phyloP scores from a whole-genome alignment of 2,113 vertebrate species.

The Pangasianodon hypophthalmus region DNA sequence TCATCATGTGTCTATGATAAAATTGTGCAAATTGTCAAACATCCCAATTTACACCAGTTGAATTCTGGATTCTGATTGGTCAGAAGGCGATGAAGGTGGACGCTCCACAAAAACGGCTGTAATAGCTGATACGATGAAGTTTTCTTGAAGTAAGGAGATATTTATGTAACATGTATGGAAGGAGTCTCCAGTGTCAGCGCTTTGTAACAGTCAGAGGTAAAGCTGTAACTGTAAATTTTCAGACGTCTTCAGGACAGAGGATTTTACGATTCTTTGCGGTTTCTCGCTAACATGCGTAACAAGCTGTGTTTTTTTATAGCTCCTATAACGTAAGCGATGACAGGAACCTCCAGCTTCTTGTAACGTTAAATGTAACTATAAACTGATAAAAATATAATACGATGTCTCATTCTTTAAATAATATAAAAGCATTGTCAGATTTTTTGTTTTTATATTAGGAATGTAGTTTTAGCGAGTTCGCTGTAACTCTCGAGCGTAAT shows the following conservation, averaged over 20 bases:
- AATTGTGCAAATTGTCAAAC: background rate
- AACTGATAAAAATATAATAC: background rate
- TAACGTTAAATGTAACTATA: background rate
- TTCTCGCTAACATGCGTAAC: background rate
- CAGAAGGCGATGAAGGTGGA: background rate
- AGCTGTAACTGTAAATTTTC: no score
- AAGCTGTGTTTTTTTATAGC: no score
- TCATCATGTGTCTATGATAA: background rate
- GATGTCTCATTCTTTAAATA: background rate
- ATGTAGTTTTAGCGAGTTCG: no score
- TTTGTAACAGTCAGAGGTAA: no score
- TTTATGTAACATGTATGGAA: no score
- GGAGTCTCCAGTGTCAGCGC: no score
- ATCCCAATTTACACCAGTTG: background rate
- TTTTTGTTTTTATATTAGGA: background rate
- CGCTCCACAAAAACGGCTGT: no score
- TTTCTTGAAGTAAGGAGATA: no score
- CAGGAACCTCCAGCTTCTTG: background rate
- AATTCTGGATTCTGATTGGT: background rate
- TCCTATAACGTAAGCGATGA: background rate
- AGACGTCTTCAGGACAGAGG: no score
- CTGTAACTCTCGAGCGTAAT: no score
- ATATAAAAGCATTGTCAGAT: background rate
- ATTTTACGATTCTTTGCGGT: background rate
- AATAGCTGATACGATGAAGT: no score